A percentile compares a stretch with the other conserved stretches of the same genome.
Evolutionary conservation across 2,888 invertebrate genomes (phyloP).

Genomic region (Nysson spinosus): DNA sequence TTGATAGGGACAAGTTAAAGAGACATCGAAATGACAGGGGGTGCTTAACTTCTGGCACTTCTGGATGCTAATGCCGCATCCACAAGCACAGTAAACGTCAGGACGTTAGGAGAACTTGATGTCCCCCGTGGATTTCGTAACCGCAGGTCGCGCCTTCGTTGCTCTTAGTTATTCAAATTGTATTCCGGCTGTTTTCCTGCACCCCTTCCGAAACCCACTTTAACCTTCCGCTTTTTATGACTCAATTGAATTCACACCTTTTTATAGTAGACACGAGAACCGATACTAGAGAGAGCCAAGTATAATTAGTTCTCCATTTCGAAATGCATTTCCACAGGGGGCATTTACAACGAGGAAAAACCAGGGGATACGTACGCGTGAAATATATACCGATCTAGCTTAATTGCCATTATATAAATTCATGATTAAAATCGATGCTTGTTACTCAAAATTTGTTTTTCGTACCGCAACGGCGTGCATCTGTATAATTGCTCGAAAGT

Average conservation of each 20-base stretch:
- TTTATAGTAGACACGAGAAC: slow-evolving; percentile 2
- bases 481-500: slow-evolving; percentile 50
- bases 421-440: slow-evolving; percentile 50
- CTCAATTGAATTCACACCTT: slow-evolving; percentile 2
- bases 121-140: slow-evolving; percentile 64
- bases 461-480: slow-evolving; percentile 15
- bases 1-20: slow-evolving; percentile 57
- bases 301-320: slow-evolving; percentile 24
- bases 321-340: background rate
- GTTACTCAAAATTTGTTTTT: slow-evolving; percentile 57
- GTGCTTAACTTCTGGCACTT: slow-evolving; percentile 71
- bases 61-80: slow-evolving; percentile 69
- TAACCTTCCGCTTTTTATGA: slow-evolving; percentile 19
- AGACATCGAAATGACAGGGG: slow-evolving; percentile 72
- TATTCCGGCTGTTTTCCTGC: slow-evolving; percentile 49
- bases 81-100: slow-evolving; percentile 64
- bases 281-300: slow-evolving; percentile 5
- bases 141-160: slow-evolving; percentile 53
- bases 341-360: slow-evolving; percentile 30
- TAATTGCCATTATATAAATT: slow-evolving; percentile 49
- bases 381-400: slow-evolving; percentile 37
- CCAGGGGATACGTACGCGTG: slow-evolving; percentile 24
- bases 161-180: slow-evolving; percentile 66
- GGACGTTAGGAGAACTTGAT: slow-evolving; percentile 64
- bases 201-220: slow-evolving; percentile 3